Evolutionary conservation across 2,797 vertebrate species (phyloP).

Genomic region (Neosilurus mollespiculum): DNA sequence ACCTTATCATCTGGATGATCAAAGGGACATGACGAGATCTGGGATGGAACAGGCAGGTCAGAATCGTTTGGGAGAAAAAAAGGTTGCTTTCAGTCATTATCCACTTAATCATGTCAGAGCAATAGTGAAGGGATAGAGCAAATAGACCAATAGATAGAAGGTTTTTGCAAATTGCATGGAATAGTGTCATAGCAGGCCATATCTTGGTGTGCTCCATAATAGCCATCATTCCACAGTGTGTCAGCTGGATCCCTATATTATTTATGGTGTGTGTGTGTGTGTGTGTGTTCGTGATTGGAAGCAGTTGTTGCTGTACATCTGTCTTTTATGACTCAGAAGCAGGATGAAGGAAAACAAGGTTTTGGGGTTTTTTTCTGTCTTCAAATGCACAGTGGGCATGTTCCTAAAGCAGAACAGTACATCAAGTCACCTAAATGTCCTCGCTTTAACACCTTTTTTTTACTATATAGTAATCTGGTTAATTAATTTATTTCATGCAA

Average conservation of each 20-base stretch:
- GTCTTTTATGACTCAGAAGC: slow-evolving; percentile 21
- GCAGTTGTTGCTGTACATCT: slow-evolving; percentile 15
- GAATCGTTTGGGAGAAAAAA: too few relatives aligned
- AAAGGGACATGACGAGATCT: too few relatives aligned
- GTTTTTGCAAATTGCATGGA: too few relatives aligned
- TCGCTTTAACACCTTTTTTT: too few relatives aligned
- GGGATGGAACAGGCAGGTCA: too few relatives aligned
- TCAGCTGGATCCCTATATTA: neutral
- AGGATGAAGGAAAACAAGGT: neutral
- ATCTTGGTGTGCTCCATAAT: neutral
- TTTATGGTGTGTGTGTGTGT: neutral
- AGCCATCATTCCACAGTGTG: neutral
- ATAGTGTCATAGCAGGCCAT: neutral
- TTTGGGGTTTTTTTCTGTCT: too few relatives aligned
- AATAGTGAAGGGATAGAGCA: too few relatives aligned
- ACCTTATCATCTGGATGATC: too few relatives aligned
- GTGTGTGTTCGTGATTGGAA: neutral
- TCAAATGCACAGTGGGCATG: neutral
- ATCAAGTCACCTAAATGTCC: neutral
- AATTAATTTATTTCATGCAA: neutral
- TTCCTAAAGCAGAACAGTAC: neutral
- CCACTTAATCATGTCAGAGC: too few relatives aligned
- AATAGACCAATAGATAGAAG: too few relatives aligned
- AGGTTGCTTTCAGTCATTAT: too few relatives aligned
- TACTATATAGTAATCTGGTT: neutral